Percentiles rank a stretch among this genome's conserved stretches.
These are phyloP conservation scores for Drosophila quadrilineata DNA, from an alignment of 1,140 invertebrate genomes.

Conservation along the genomic window DNA sequence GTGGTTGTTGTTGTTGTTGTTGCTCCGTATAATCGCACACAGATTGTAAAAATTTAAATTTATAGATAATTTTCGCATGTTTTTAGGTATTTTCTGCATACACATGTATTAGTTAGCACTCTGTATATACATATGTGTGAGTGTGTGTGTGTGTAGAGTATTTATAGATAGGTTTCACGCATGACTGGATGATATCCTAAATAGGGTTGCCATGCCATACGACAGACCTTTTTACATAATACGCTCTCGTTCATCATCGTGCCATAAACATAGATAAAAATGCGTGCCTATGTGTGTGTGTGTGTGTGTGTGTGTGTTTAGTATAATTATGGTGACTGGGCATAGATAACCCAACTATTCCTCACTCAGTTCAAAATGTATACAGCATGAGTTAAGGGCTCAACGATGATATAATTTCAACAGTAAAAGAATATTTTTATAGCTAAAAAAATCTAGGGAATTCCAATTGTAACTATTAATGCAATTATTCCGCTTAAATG, in stretches of 20 bases:
- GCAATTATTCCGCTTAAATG: too few species aligned
- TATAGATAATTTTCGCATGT: conserved; percentile 79
- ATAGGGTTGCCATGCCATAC: conserved; percentile 31
- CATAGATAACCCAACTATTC: too few species aligned
- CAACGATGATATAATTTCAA: too few species aligned
- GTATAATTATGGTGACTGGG: too few species aligned
- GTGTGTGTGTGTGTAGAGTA: conserved; percentile 29
- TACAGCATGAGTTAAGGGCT: too few species aligned
- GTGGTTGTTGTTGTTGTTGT: conserved; percentile 30
- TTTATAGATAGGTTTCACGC: conserved; percentile 73
- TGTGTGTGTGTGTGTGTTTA: too few species aligned
- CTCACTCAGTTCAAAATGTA: too few species aligned
- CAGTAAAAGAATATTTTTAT: too few species aligned
- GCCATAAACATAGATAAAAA: not conserved
- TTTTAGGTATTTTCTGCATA: conserved; percentile 58
- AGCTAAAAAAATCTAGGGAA: not conserved
- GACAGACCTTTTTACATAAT: conserved; percentile 15
- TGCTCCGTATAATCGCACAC: conserved; percentile 64
- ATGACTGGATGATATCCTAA: conserved; percentile 69
- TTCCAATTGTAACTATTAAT: not conserved
- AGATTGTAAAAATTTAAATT: conserved; percentile 80
- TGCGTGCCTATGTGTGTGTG: too few species aligned
- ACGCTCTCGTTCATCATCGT: too few species aligned
- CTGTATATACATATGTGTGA: conserved; percentile 9
- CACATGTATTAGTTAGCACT: conserved; percentile 7